Evolutionary conservation across 2,888 invertebrate species (phyloP).

Genomic region (Notodromas monacha): DNA sequence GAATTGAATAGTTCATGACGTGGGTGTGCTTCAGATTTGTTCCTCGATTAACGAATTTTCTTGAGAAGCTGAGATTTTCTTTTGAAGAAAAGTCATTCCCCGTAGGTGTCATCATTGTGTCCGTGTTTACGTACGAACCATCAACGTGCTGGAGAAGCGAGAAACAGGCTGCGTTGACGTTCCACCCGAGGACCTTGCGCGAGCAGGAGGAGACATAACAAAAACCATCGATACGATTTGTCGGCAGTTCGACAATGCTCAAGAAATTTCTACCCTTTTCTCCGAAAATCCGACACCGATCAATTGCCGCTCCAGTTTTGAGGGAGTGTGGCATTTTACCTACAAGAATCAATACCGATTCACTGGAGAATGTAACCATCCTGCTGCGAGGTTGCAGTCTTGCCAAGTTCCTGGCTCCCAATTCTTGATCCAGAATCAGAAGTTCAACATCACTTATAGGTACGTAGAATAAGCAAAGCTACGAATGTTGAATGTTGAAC

Average conservation of each 20-base stretch:
- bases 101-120: slow-evolving; percentile 47
- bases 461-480: too few relatives aligned
- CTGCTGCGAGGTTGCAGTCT: slow-evolving; percentile 53
- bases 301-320: slow-evolving; percentile 62
- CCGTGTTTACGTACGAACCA: slow-evolving; percentile 44
- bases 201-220: too few relatives aligned
- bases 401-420: slow-evolving; percentile 86
- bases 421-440: slow-evolving; percentile 79
- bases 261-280: slow-evolving; percentile 49
- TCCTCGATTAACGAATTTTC: too few relatives aligned
- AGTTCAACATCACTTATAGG: slow-evolving; percentile 79
- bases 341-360: slow-evolving; percentile 57
- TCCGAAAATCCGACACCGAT: slow-evolving; percentile 62
- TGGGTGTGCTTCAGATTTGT: too few relatives aligned
- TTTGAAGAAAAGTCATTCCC: too few relatives aligned
- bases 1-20: too few relatives aligned
- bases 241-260: slow-evolving; percentile 33
- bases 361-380: slow-evolving; percentile 62
- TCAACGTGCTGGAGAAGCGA: slow-evolving; percentile 58
- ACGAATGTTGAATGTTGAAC: too few relatives aligned
- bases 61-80: too few relatives aligned
- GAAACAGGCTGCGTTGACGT: too few relatives aligned
- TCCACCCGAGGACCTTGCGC: too few relatives aligned
- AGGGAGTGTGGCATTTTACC: slow-evolving; percentile 86
- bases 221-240: slow-evolving; percentile 46